These are phyloP conservation scores for Sipha maydis DNA, from an alignment of 2,888 invertebrate species.

Conservation along the genomic window DNA sequence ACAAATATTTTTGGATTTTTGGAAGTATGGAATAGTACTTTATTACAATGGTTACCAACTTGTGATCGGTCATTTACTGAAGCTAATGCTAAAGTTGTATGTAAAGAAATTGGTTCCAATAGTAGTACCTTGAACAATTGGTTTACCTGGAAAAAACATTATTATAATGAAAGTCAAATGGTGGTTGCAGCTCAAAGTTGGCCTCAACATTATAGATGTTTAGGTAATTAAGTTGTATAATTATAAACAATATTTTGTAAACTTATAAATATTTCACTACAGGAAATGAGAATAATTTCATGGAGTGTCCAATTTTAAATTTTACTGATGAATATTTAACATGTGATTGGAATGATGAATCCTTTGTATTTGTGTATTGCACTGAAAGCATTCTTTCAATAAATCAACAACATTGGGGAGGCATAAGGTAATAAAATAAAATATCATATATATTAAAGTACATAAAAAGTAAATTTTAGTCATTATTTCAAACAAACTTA, in stretches of 20 bases:
- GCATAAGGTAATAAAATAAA: constrained; percentile 73
- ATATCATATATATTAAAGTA: no score
- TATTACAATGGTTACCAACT: constrained; percentile 95
- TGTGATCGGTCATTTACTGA: constrained; percentile 96
- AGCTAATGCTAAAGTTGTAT: constrained; percentile 95
- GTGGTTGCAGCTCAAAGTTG: constrained; percentile 87
- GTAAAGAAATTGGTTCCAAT: constrained; percentile 90
- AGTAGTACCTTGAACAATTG: constrained; percentile 80
- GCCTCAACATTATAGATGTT: constrained; percentile 87
- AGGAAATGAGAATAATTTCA: constrained; percentile 75
- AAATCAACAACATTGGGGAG: constrained; percentile 90
- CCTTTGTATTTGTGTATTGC: constrained; percentile 94
- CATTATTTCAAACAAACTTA: not conserved
- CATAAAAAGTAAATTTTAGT: not conserved
- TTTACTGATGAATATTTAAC: constrained; percentile 80
- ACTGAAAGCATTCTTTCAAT: constrained; percentile 77
- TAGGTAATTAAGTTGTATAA: constrained; percentile 65
- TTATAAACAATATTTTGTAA: not conserved
- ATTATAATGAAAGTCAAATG: constrained; percentile 90
- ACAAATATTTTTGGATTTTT: constrained; percentile 76
- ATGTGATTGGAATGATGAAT: constrained; percentile 86
- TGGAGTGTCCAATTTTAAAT: constrained; percentile 88
- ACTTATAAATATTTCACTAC: not conserved
- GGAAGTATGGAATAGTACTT: constrained; percentile 94
- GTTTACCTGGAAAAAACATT: constrained; percentile 84